Evolutionary conservation across 1,140 invertebrate species (phyloP), one percentile per base, ranked within the genome.

Genomic region (Ladona fulva): DNA sequence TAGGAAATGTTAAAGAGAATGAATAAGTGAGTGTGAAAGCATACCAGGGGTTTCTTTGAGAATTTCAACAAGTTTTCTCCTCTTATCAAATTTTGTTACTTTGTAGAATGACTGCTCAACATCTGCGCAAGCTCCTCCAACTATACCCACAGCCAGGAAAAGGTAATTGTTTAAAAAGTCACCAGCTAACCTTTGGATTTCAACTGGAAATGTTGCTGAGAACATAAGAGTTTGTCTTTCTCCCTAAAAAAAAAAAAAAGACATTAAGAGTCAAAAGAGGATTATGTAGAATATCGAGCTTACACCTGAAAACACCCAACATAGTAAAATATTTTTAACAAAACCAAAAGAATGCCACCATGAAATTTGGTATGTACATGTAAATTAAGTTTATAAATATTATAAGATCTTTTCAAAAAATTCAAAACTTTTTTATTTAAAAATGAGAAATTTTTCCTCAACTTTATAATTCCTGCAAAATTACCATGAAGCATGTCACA

Each of bases 121-220:
- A 85, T 99, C 96, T 0, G 89, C 85, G 82, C 94, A 97, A 3
- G 97, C 97, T 24, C 94, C 94, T 0, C 97, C 97, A 0, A 97
- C 90, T 0, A 94, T 90, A 22, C 96, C 96, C 44, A 97, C 92
- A 1, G 92, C 88, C 0, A 97, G 86, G 81, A 97, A 97, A 0
- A 97, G 80, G 82, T 97, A 97, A 81, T 95, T 87, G 44, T 91
- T 87, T 0, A 96, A 85, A 82, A 93, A 96, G 78, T 91, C 88
- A 0, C 87, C 87, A 0, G 94, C 95, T 37, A 95, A 83, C 25
- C 87, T 85, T 84, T 97, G 95, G 42, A 97, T 92, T 79, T 93
- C 91, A 76, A 91, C 88, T 0, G 94, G 93, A 82, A 97, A 98
- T 0, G 96, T 98, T 0, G 96, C 96, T 0, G 94, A 95, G 82